Conservation (phyloP, 2,797 vertebrate species). For the Numenius phaeopus region DNA sequence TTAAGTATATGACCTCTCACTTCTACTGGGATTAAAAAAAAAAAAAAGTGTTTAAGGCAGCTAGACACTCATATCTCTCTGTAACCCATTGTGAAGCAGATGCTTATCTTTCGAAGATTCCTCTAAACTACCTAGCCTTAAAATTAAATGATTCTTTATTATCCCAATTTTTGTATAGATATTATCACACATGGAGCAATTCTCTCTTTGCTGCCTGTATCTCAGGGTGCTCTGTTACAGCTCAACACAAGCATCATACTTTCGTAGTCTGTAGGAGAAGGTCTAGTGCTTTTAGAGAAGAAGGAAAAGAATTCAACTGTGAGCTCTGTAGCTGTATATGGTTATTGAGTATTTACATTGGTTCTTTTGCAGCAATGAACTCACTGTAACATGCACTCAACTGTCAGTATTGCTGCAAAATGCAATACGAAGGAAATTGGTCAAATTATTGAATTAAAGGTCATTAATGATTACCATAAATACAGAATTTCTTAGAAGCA, state of each 20-base stretch:
- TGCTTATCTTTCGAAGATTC: not conserved
- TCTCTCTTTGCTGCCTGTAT: not conserved
- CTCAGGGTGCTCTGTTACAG: not conserved
- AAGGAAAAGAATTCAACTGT: not conserved
- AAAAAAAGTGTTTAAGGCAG: not conserved
- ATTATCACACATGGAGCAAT: not conserved
- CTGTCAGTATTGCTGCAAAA: not conserved
- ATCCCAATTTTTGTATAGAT: not conserved
- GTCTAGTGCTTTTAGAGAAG: not conserved
- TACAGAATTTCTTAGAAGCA: not conserved
- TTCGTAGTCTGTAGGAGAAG: not conserved
- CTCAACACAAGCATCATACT: not conserved
- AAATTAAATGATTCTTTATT: not conserved
- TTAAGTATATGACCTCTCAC: not conserved
- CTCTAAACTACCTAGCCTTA: not conserved
- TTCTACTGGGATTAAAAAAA: not conserved
- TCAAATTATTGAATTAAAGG: not conserved
- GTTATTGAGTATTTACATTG: not conserved
- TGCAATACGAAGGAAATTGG: not conserved
- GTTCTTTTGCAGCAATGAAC: not conserved
- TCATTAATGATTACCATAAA: constrained; percentile 2
- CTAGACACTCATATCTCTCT: not conserved
- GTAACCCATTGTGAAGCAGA: not conserved
- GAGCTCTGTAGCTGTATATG: not conserved
- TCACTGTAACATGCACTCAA: not conserved